Evolutionary conservation across 2,888 invertebrate genomes (phyloP).

Genomic region (Apamea sordens): DNA sequence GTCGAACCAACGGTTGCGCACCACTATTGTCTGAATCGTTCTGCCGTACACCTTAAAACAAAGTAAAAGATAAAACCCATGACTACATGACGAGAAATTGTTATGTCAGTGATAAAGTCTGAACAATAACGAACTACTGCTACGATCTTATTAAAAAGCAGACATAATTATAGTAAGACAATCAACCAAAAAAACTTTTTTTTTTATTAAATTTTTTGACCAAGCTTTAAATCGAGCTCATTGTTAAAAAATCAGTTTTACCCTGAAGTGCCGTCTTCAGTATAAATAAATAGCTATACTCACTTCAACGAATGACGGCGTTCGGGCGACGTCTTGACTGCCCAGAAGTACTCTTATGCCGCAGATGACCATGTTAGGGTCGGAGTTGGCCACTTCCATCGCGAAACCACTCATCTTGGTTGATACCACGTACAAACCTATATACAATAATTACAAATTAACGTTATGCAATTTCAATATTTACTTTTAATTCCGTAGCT

Average conservation of each 20-base stretch:
- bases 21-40: slow-evolving; percentile 92
- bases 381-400: slow-evolving; percentile 96
- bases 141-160: not conserved
- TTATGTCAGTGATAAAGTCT: not conserved
- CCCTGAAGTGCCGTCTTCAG: not conserved
- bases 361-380: slow-evolving; percentile 96
- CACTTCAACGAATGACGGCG: slow-evolving; percentile 94
- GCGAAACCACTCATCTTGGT: slow-evolving; percentile 97
- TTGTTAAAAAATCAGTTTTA: not conserved
- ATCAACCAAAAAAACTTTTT: not conserved
- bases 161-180: not conserved
- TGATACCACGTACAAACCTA: slow-evolving; percentile 97
- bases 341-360: slow-evolving; percentile 97
- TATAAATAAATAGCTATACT: slow-evolving; percentile 34
- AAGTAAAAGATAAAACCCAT: not conserved
- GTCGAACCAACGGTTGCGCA: slow-evolving; percentile 97
- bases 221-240: not conserved
- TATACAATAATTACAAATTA: not conserved
- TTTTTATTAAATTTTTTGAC: not conserved
- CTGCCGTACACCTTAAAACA: slow-evolving; percentile 92
- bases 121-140: not conserved
- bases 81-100: not conserved
- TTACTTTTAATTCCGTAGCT: too few relatives aligned
- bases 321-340: slow-evolving; percentile 94
- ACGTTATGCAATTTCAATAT: too few relatives aligned